Evolutionary conservation across 1,140 invertebrate genomes (phyloP), one percentile per base, ranked within the genome.

Genomic region (Cyrtorhinus lividipennis): DNA sequence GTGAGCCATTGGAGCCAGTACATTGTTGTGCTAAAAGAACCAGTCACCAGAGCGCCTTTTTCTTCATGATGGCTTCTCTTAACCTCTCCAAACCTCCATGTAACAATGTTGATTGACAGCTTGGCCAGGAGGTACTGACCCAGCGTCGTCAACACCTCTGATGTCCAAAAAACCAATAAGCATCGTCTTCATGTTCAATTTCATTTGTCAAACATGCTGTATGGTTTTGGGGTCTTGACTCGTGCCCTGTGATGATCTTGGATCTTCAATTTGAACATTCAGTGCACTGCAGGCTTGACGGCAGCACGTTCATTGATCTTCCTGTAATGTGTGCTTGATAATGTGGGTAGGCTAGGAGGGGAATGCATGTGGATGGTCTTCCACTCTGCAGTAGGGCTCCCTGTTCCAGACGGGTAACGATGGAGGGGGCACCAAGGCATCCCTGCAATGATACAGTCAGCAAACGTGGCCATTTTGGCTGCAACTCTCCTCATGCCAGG

Each of bases 11-110:
- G 69, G 71, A 46, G 60, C 65, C 44, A 66, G 66, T 62, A 68
- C 69, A 66, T 73, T 74, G 65, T 73, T 71, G 62, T 72, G 71
- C 25, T 72, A 68, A 24, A 72, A 64, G 38, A 67, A 59, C 67
- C 70, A 71, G 56, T 66, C 64, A 18, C 62, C 63, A 18, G 61
- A 60, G 12, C 23, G 38, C 38, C 38, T n/a, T 44, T 44, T 44
- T 44, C n/a, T 44, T 44, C n/a, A 8, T 44, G 38, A 44, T 44
- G 38, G 8, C n/a, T 23, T 24, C 62, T 67, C 72, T 64, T 61
- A 61, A 53, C 24, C 48, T 61, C 44, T 65, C 56, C 64, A 61
- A 63, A 63, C 60, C 22, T 59, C 18, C 48, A 66, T 61, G 56
- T 66, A 66, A 59, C 61, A 66, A 53, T 38, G 38, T 56, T 66